Evolutionary conservation across 2,888 invertebrate species (phyloP), one percentile per base, ranked within the genome.

Genomic region (Platypus cylindrus): DNA sequence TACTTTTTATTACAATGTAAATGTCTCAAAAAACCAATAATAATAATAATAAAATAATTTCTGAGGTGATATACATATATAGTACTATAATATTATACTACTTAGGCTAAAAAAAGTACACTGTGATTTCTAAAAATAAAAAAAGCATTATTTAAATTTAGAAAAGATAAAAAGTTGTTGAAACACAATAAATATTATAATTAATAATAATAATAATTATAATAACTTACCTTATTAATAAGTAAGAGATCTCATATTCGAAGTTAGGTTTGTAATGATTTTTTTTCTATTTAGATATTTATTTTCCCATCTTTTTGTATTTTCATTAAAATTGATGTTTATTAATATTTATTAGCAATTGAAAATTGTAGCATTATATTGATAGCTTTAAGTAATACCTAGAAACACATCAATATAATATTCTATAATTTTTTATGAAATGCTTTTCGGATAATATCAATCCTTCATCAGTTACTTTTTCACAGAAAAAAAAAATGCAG

Each of bases 101-200:
- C 49, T 48, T 45, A 47, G 46, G 48, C 47, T 49, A 48, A 49
- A 51, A 52, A 54, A 53, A 51, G 59, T 60, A 62, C 60, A 61
- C 63, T 63, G 63, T 63, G 63, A 63, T 63, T 63, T 62, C 60
- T 59, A 61, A 60, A 60, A 56, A 54, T 53, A 55, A 58, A 58
- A 58, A 53, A 53, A 55, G 50, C 54, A 56, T 55, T 54, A 55
- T 51, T 48, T 50, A 56, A 54, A 52, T 49, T 52, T 52, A 51
- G 56, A 55, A 53, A 51, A 46, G 42, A 48, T 51, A 54, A 56
- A 57, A 60, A 58, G 54, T 54, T 58, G 59, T 53, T 55, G n/a
- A n/a, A n/a, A n/a, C n/a, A n/a, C n/a, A n/a, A n/a, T n/a, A n/a
- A n/a, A n/a, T n/a, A n/a, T n/a, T n/a, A n/a, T n/a, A n/a, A n/a